Evolutionary conservation across 2,113 vertebrate genomes (phyloP).

Genomic region (Indri indri): DNA sequence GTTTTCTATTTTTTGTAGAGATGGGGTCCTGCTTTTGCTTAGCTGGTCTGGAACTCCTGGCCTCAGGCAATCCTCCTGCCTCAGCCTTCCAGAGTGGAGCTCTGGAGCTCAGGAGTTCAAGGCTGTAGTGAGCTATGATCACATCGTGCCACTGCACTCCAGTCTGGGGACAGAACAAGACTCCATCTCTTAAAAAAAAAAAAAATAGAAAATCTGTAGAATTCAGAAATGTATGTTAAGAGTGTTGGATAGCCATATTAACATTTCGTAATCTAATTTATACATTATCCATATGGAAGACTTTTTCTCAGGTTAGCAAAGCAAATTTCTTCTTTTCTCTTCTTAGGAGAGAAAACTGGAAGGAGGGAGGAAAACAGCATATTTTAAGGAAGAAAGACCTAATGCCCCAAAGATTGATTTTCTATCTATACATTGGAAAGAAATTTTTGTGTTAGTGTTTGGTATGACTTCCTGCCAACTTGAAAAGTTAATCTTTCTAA

Average conservation of each 20-base stretch:
- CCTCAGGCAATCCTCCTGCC: too few relatives aligned
- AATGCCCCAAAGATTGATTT: not conserved
- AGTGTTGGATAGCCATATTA: not conserved
- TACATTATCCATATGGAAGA: not conserved
- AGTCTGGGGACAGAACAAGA: not conserved
- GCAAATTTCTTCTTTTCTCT: constrained; percentile 14
- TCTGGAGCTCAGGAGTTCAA: not conserved
- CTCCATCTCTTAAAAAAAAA: not conserved
- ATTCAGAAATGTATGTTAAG: constrained; percentile 21
- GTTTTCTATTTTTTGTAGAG: too few relatives aligned
- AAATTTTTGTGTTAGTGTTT: constrained; percentile 31
- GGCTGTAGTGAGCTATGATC: not conserved
- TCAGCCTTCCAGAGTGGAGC: not conserved
- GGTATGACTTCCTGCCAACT: not conserved
- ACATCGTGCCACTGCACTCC: not conserved
- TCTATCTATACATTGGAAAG: not conserved
- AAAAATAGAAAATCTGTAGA: not conserved
- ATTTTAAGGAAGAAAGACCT: constrained; percentile 11
- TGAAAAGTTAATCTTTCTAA: not conserved
- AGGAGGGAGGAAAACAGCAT: not conserved
- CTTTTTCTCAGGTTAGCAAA: constrained; percentile 28
- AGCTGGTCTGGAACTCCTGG: too few relatives aligned
- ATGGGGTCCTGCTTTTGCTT: too few relatives aligned
- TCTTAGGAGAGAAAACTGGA: not conserved
- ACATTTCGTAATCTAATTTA: not conserved